Evolutionary conservation across 2,888 invertebrate species (phyloP).

Genomic region (Fragum whitleyi): DNA sequence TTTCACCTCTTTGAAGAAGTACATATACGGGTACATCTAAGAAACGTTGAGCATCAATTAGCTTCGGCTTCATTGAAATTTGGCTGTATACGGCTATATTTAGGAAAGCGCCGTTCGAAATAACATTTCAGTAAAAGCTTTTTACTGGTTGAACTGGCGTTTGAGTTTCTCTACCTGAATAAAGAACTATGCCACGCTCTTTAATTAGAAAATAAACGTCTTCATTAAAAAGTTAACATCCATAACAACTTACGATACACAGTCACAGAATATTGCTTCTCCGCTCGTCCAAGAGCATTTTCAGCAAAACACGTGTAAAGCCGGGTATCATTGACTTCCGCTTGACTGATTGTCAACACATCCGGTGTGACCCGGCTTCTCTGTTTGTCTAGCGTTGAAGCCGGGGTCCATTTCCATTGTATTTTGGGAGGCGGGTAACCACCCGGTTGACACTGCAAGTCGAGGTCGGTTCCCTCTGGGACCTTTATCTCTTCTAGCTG

Average conservation of each 20-base stretch:
- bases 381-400: slow-evolving; percentile 12
- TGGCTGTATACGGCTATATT: too few species aligned
- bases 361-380: slow-evolving; percentile 36
- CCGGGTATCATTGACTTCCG: slow-evolving; percentile 43
- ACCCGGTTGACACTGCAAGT: slow-evolving; percentile 52
- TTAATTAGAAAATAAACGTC: too few species aligned
- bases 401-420: slow-evolving; percentile 55
- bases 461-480: slow-evolving; percentile 60
- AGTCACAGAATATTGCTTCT: slow-evolving; percentile 59
- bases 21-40: too few species aligned
- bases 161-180: too few species aligned
- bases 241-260: slow-evolving; percentile 59
- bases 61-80: too few species aligned
- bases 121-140: too few species aligned
- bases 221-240: too few species aligned
- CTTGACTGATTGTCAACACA: slow-evolving; percentile 32
- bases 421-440: slow-evolving; percentile 62
- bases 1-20: too few species aligned
- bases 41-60: too few species aligned
- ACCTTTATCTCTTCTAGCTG: slow-evolving; percentile 50
- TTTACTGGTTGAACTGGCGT: too few species aligned
- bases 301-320: slow-evolving; percentile 53
- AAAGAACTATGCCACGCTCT: too few species aligned
- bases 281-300: slow-evolving; percentile 58
- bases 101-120: too few species aligned